Percentiles rank a stretch among this genome's conserved stretches.
Conservation (phyloP, 2,797 vertebrate genomes). For the Kryptopterus vitreolus region DNA sequence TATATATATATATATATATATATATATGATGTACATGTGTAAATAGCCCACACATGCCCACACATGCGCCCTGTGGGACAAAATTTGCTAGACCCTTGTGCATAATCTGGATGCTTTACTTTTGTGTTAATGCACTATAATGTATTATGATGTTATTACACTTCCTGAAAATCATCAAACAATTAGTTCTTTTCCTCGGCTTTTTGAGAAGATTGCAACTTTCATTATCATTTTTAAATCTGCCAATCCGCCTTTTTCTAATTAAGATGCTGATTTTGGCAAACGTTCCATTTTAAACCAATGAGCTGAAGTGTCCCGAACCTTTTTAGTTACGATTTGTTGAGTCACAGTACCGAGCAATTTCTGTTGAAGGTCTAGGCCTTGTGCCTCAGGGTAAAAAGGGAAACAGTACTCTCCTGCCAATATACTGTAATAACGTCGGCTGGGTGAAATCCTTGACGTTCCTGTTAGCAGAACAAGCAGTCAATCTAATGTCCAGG, state of each 20-base stretch:
- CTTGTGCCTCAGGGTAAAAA: slow-evolving; percentile 32
- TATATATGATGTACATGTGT: no score
- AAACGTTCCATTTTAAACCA: background rate
- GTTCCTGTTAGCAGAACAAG: slow-evolving; percentile 40
- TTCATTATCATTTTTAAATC: background rate
- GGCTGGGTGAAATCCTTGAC: slow-evolving; percentile 47
- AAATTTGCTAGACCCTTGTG: background rate
- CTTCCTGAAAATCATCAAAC: background rate
- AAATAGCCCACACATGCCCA: no score
- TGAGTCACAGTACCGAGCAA: slow-evolving; percentile 20
- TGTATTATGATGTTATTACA: background rate
- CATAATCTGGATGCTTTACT: background rate
- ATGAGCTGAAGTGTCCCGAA: background rate
- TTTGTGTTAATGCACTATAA: background rate
- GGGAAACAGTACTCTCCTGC: slow-evolving; percentile 33
- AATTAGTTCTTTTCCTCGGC: background rate
- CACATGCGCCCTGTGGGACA: background rate
- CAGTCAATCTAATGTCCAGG: slow-evolving; percentile 49
- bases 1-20: no score
- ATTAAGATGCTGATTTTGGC: background rate
- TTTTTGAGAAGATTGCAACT: background rate
- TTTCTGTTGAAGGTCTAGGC: slow-evolving; percentile 41
- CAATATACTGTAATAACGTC: slow-evolving; percentile 25
- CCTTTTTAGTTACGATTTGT: slow-evolving; percentile 3
- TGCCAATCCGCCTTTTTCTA: background rate